Evolutionary conservation across 2,113 vertebrate species (phyloP).

Genomic region (Pontoporia blainvillei): DNA sequence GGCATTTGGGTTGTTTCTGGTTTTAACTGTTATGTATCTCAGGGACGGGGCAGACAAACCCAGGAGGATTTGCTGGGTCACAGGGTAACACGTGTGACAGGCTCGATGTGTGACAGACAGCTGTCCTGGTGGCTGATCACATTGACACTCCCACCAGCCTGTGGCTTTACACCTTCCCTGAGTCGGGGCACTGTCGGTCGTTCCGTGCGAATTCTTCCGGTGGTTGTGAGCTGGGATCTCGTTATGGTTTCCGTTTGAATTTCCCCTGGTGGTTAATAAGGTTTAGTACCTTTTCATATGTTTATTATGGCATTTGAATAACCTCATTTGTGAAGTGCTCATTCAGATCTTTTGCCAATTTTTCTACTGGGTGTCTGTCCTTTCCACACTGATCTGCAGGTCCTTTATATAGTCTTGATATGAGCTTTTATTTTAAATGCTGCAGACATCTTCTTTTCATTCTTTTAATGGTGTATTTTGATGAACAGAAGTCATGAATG

Average conservation of each 20-base stretch:
- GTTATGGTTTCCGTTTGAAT: neutral
- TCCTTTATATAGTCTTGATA: neutral
- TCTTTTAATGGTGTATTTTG: neutral
- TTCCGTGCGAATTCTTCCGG: neutral
- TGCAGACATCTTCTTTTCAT: neutral
- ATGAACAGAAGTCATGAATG: neutral
- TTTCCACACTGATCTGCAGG: neutral
- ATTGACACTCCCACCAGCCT: rapidly evolving
- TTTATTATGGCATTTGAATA: neutral
- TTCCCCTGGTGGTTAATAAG: neutral
- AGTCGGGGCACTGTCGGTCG: neutral
- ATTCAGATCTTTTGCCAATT: neutral
- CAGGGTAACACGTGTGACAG: rapidly evolving
- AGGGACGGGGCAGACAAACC: neutral
- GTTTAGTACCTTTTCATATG: neutral
- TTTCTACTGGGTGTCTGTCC: neutral
- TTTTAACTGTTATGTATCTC: neutral
- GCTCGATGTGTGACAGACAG: no score
- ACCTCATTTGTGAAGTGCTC: neutral
- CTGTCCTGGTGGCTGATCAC: neutral
- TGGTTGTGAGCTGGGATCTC: neutral
- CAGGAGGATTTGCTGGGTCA: no score
- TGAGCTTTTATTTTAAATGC: neutral
- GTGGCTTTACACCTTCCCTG: neutral
- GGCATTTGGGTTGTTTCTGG: neutral